phyloP scores from a whole-genome alignment of 2,113 vertebrate genomes.

The Crypturellus undulatus region DNA sequence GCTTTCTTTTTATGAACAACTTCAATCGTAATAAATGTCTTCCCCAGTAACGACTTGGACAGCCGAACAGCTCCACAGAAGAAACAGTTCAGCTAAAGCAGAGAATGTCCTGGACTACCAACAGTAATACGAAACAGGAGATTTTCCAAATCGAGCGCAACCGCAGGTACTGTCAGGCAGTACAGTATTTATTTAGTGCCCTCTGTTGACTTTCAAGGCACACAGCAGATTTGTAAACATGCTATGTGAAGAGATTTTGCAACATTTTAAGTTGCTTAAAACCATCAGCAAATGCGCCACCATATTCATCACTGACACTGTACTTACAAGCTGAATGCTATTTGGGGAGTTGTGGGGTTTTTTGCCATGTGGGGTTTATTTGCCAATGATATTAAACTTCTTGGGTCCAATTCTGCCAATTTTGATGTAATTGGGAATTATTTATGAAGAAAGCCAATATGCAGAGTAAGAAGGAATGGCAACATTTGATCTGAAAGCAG shows the following conservation, averaged over 20 bases:
- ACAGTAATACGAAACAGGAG: not conserved
- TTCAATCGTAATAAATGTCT: not conserved
- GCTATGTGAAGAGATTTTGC: not conserved
- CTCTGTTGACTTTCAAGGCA: not conserved
- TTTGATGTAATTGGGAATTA: not conserved
- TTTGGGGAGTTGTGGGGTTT: not conserved
- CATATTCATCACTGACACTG: not conserved
- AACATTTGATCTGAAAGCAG: not conserved
- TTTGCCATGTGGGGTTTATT: no score
- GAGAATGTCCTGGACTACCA: not conserved
- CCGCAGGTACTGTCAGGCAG: not conserved
- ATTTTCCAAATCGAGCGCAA: not conserved
- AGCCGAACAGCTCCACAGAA: not conserved
- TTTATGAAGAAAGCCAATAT: not conserved
- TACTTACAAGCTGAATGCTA: not conserved
- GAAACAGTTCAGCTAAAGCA: not conserved
- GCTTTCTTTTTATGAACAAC: not conserved
- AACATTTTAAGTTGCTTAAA: not conserved
- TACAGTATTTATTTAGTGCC: not conserved
- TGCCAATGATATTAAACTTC: not conserved
- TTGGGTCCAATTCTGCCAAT: not conserved
- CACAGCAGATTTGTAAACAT: not conserved
- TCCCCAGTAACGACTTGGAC: not conserved
- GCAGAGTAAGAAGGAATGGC: not conserved
- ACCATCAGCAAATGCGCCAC: not conserved